A percentile compares a stretch with the other conserved stretches of the same genome.
These are phyloP conservation scores for Cyanoliseus patagonus DNA, from an alignment of 2,113 vertebrate species.

Conservation along the genomic window DNA sequence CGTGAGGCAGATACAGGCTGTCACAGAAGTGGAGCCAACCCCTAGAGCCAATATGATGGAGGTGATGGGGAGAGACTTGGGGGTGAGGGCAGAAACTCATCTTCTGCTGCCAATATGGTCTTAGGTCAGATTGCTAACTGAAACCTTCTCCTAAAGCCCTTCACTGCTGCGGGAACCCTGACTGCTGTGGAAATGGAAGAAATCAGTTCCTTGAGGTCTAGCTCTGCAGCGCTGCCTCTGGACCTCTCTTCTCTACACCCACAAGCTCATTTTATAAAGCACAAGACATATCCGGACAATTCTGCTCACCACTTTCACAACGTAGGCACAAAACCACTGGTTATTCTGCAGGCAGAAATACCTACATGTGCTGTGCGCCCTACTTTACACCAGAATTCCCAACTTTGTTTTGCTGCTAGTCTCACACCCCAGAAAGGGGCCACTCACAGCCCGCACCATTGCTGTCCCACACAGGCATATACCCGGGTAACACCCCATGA, in stretches of 20 bases:
- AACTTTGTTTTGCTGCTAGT: background rate
- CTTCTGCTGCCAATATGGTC: background rate
- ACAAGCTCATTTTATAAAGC: background rate
- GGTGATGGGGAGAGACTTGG: background rate
- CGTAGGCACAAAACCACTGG: background rate
- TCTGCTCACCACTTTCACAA: rapidly evolving
- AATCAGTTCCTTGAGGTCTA: background rate
- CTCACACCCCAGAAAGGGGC: background rate
- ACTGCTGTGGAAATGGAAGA: background rate
- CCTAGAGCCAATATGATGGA: background rate
- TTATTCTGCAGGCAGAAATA: background rate
- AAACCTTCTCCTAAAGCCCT: background rate
- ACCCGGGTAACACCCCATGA: background rate
- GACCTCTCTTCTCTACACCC: background rate
- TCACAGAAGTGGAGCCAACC: rapidly evolving
- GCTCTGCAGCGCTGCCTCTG: background rate
- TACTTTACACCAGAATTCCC: background rate
- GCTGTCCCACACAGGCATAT: rapidly evolving
- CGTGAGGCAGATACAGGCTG: background rate
- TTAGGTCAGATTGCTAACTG: background rate
- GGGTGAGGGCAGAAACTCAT: background rate
- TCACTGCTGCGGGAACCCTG: background rate
- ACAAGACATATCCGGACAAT: background rate
- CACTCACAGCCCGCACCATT: background rate
- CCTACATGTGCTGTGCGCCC: background rate